Conservation (phyloP, 2,113 vertebrate genomes). For the Lagenorhynchus albirostris region DNA sequence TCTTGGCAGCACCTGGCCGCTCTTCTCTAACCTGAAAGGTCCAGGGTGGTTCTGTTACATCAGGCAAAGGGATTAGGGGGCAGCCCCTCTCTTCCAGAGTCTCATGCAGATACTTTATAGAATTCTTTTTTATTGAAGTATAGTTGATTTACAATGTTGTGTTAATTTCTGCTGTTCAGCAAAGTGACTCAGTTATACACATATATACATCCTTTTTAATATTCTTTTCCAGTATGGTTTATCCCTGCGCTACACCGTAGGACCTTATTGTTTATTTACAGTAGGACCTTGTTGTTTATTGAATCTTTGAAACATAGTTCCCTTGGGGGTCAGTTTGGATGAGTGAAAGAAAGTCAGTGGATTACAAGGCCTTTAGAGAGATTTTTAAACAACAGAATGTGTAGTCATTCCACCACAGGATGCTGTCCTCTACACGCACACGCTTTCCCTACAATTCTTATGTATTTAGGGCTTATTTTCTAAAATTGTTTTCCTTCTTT, state of each 20-base stretch:
- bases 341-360: not conserved
- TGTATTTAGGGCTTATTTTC: not conserved
- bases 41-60: not conserved
- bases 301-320: not conserved
- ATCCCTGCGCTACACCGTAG: not conserved
- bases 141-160: not conserved
- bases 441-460: not conserved
- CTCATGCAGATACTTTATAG: not conserved
- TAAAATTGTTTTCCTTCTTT: not conserved
- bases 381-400: not conserved
- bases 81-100: not conserved
- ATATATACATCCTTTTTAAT: not conserved
- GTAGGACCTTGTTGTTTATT: not conserved
- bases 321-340: not conserved
- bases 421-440: fast-evolving
- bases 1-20: not conserved
- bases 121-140: not conserved
- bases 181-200: not conserved
- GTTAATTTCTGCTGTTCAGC: not conserved
- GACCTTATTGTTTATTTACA: not conserved
- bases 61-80: not conserved
- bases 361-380: not conserved
- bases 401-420: not conserved
- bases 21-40: not conserved
- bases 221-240: not conserved